Evolutionary conservation across 1,140 invertebrate species (phyloP).

Genomic region (Phthorimaea operculella): DNA sequence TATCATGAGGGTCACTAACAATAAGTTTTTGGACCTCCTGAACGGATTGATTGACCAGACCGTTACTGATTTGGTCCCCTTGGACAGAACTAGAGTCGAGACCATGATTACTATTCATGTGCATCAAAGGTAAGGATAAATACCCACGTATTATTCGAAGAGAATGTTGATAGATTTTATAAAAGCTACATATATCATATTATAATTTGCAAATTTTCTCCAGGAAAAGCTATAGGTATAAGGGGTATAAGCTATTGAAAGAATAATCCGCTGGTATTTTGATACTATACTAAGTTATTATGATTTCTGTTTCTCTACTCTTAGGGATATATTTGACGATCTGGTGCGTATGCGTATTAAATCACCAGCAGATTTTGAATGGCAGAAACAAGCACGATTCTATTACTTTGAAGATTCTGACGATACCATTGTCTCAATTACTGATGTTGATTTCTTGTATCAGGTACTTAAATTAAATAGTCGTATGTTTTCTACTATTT

Average conservation of each 20-base stretch:
- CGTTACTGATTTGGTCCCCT: conserved; percentile 82
- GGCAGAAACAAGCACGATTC: conserved; percentile 91
- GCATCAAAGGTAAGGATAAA: conserved; percentile 81
- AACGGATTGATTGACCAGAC: conserved; percentile 89
- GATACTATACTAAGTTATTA: too few relatives aligned
- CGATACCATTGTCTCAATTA: conserved; percentile 83
- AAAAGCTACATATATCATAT: too few relatives aligned
- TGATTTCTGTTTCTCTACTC: background rate
- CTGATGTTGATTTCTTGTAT: conserved; percentile 90
- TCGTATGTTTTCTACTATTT: too few relatives aligned
- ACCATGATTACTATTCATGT: conserved; percentile 96
- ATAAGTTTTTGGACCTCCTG: conserved; percentile 82
- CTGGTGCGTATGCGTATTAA: conserved; percentile 75
- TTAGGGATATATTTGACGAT: conserved; percentile 81
- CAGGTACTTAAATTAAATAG: conserved; percentile 73
- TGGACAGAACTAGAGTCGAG: conserved; percentile 88
- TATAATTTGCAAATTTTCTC: too few relatives aligned
- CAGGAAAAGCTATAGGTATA: too few relatives aligned
- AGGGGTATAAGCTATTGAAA: too few relatives aligned
- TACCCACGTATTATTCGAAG: too few relatives aligned
- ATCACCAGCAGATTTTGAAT: conserved; percentile 86
- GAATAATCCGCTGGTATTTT: too few relatives aligned
- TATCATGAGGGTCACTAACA: conserved; percentile 86
- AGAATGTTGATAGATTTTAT: too few relatives aligned
- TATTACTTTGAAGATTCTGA: conserved; percentile 89